Conservation (phyloP, 2,888 invertebrate species). For the Gryllus longicercus region DNA sequence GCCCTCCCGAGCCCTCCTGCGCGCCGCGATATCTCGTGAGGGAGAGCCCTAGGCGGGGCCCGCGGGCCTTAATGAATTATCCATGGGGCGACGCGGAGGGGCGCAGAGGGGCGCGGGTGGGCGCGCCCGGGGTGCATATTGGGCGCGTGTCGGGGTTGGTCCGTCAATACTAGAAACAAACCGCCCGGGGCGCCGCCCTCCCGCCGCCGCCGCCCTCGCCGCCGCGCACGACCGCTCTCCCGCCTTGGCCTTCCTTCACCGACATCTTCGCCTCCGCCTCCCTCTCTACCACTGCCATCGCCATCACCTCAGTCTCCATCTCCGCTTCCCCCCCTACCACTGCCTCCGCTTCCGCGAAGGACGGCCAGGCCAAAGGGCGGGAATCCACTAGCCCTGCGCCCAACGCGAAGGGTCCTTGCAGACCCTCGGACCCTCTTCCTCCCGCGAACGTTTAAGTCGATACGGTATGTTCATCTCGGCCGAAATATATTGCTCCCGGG, state of each 20-base stretch:
- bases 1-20: no score
- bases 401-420: no score
- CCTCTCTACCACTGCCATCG: no score
- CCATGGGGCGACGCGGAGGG: not conserved
- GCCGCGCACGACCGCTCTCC: no score
- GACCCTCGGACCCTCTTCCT: not conserved
- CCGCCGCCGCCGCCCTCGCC: not conserved
- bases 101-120: not conserved
- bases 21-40: not conserved
- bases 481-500: not conserved
- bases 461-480: not conserved
- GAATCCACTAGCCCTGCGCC: no score
- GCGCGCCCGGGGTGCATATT: not conserved
- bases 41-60: not conserved
- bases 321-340: no score
- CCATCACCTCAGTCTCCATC: no score
- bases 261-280: not conserved
- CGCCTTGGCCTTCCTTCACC: no score
- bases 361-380: no score
- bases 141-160: not conserved
- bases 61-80: conserved; percentile 8
- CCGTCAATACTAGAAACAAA: conserved; percentile 8
- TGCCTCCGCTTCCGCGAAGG: no score
- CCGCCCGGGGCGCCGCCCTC: not conserved
- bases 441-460: not conserved